Conservation (phyloP, 35 echinoderm and acorn worm genomes). For the Eucidaris tribuloides region DNA sequence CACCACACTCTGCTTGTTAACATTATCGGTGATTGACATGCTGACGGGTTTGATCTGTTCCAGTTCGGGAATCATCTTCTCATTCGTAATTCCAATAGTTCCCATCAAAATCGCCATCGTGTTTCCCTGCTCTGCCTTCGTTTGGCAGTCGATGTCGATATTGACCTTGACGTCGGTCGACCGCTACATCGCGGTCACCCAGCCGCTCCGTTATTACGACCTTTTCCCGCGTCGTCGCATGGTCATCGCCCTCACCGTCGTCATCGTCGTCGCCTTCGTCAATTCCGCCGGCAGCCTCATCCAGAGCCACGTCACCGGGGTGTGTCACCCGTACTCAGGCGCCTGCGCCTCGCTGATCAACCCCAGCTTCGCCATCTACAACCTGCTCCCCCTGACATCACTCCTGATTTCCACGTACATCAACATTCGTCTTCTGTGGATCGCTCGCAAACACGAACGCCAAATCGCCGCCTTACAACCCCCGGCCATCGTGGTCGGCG, state of each 20-base stretch:
- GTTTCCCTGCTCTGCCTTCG: background rate
- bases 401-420: background rate
- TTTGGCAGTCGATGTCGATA: conserved; percentile 2
- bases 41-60: background rate
- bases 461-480: conserved; percentile 10
- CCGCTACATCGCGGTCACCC: conserved; percentile 48
- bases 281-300: background rate
- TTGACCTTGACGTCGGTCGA: conserved; percentile 7
- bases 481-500: background rate
- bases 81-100: background rate
- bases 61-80: background rate
- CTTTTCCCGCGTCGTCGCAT: conserved; percentile 26
- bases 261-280: background rate
- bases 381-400: background rate
- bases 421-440: conserved; percentile 6
- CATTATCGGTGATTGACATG: background rate
- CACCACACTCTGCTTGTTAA: background rate
- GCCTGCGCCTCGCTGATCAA: background rate
- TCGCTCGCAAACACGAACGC: conserved; percentile 10
- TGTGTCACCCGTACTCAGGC: conserved; percentile 10
- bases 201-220: conserved; percentile 40
- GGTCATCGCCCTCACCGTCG: background rate
- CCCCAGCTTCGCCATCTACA: conserved; percentile 14
- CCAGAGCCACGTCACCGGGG: conserved; percentile 12
- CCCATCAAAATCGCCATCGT: background rate